These are phyloP conservation scores for Porphyrio hochstetteri DNA, from an alignment of 2,113 vertebrate species.

Conservation along the genomic window DNA sequence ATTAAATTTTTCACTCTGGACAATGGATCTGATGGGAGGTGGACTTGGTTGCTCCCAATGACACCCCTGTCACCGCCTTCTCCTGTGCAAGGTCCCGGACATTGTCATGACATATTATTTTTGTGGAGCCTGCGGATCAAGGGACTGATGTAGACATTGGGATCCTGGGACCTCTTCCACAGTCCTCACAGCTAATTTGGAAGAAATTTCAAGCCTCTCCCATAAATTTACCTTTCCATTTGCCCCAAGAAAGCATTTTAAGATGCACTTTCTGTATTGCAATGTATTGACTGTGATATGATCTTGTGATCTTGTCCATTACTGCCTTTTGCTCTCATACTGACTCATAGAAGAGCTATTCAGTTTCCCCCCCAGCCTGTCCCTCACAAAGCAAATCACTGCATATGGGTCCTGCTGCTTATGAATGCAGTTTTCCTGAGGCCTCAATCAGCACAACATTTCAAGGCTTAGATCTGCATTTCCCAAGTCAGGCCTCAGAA, in stretches of 20 bases:
- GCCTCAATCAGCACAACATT: not conserved
- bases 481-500: not conserved
- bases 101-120: not conserved
- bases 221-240: not conserved
- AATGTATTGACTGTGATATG: not conserved
- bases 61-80: not conserved
- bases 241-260: not conserved
- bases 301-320: not conserved
- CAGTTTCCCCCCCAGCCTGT: not conserved
- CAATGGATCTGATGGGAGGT: not conserved
- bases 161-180: not conserved
- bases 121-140: not conserved
- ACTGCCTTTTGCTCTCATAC: not conserved
- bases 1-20: not conserved
- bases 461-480: conserved; percentile 1
- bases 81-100: not conserved
- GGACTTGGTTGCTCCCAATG: not conserved
- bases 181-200: not conserved
- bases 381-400: not conserved
- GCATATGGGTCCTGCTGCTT: not conserved
- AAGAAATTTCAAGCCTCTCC: not conserved
- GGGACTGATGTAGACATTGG: not conserved
- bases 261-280: not conserved
- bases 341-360: not conserved
- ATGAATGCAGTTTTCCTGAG: not conserved